Evolutionary conservation across 2,888 invertebrate species (phyloP).

Genomic region (Aleiodes alternator): DNA sequence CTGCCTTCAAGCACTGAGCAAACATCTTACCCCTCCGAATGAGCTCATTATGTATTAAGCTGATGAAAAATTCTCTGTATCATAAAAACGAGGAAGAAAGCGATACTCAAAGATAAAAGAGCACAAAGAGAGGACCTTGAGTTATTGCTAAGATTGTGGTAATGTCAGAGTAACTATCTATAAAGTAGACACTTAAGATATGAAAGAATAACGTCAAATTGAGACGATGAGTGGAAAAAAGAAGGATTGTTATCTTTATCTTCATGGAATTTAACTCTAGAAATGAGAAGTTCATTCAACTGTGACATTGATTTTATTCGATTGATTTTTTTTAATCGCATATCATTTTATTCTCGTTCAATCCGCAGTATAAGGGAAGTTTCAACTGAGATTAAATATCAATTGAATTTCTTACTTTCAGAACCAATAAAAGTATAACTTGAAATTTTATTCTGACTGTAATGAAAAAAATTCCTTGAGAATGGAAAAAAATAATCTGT

Average conservation of each 20-base stretch:
- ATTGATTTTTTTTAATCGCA: neutral
- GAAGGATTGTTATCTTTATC: conserved; percentile 36
- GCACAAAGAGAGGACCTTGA: conserved; percentile 42
- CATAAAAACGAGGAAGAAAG: conserved; percentile 44
- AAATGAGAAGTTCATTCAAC: neutral
- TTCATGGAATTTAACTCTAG: conserved; percentile 1
- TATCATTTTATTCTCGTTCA: conserved; percentile 12
- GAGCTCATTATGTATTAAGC: neutral
- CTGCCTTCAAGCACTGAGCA: conserved; percentile 49
- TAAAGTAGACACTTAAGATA: conserved; percentile 58
- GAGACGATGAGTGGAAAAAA: conserved; percentile 7
- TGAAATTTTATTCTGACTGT: too few species aligned
- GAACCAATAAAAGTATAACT: too few species aligned
- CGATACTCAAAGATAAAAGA: too few species aligned
- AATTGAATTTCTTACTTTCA: too few species aligned
- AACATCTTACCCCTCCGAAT: conserved; percentile 39
- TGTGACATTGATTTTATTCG: too few species aligned
- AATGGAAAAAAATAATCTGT: too few species aligned
- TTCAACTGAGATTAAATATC: neutral
- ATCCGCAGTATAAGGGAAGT: neutral
- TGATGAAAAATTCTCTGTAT: conserved; percentile 9
- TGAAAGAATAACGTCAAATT: conserved; percentile 24
- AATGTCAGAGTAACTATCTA: conserved; percentile 52
- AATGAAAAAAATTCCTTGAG: too few species aligned
- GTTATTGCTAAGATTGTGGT: conserved; percentile 57